phyloP scores from a whole-genome alignment of 2,888 invertebrate species.

The Chouioia cunea region DNA sequence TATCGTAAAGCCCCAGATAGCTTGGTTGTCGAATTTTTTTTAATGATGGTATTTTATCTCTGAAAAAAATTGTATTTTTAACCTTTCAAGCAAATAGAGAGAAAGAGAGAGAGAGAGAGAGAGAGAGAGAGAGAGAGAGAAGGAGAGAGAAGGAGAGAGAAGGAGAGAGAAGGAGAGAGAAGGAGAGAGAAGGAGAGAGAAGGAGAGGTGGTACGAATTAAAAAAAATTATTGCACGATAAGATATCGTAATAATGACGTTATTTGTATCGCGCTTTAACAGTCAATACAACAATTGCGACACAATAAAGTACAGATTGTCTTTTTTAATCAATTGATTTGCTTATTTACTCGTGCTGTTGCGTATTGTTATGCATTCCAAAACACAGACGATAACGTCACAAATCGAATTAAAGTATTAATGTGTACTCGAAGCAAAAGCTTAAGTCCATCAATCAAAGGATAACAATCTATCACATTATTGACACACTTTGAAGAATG shows the following conservation, averaged over 20 bases:
- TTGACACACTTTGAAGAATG: too few species aligned
- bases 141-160: too few species aligned
- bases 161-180: too few species aligned
- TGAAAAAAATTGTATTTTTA: slow-evolving; percentile 14
- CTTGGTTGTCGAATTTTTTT: background rate
- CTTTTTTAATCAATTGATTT: slow-evolving; percentile 30
- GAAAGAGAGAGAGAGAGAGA: too few species aligned
- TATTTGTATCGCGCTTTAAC: background rate
- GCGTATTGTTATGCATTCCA: background rate
- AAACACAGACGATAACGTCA: too few species aligned
- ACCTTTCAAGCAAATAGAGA: slow-evolving; percentile 18
- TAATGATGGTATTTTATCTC: background rate
- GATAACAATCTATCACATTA: too few species aligned
- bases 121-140: too few species aligned
- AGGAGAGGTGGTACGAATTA: slow-evolving; percentile 1
- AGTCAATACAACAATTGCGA: background rate
- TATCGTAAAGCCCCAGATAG: too few species aligned
- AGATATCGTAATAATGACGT: slow-evolving; percentile 10
- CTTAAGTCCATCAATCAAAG: too few species aligned
- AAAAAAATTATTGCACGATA: slow-evolving; percentile 8
- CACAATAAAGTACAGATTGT: slow-evolving; percentile 9
- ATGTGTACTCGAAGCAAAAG: too few species aligned
- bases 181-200: too few species aligned
- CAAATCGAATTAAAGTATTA: too few species aligned
- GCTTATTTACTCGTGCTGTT: slow-evolving; percentile 29